Evolutionary conservation across 2,888 invertebrate species (phyloP).

Genomic region (Xanthia togata): DNA sequence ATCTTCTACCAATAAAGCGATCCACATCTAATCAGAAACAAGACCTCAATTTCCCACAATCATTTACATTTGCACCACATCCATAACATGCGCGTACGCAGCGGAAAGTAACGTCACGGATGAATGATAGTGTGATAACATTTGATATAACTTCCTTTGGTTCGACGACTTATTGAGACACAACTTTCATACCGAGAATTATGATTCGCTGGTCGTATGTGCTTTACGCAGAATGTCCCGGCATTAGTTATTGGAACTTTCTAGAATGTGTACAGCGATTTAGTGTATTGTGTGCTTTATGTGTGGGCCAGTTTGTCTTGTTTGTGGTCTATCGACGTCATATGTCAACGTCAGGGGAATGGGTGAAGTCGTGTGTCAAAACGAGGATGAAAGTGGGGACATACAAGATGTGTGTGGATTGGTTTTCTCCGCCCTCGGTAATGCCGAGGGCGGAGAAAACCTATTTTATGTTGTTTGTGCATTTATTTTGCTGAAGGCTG

Average conservation of each 20-base stretch:
- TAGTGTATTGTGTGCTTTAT: constrained; percentile 50
- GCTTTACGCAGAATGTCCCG: constrained; percentile 52
- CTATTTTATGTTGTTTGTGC: not conserved
- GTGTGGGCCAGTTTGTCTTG: constrained; percentile 45
- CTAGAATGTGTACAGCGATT: constrained; percentile 49
- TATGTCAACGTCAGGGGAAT: constrained; percentile 44
- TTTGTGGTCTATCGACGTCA: constrained; percentile 22
- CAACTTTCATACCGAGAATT: constrained; percentile 65
- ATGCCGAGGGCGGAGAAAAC: no score
- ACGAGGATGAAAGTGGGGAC: constrained; percentile 41
- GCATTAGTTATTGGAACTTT: constrained; percentile 64
- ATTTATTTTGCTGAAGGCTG: not conserved
- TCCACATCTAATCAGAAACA: constrained; percentile 47
- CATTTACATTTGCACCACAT: constrained; percentile 66
- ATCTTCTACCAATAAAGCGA: constrained; percentile 40
- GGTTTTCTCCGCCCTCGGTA: constrained; percentile 31
- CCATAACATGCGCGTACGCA: constrained; percentile 60
- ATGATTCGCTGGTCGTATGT: constrained; percentile 51
- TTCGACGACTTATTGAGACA: constrained; percentile 57
- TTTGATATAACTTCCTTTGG: constrained; percentile 67
- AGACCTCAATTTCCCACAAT: constrained; percentile 60
- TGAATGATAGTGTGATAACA: constrained; percentile 65
- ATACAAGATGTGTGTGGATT: constrained; percentile 1
- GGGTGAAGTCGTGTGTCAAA: constrained; percentile 38
- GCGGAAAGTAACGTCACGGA: constrained; percentile 61